Percentiles rank a stretch among this genome's conserved stretches.
These are phyloP conservation scores for Spea bombifrons DNA, from an alignment of 2,113 vertebrate genomes.

Conservation along the genomic window DNA sequence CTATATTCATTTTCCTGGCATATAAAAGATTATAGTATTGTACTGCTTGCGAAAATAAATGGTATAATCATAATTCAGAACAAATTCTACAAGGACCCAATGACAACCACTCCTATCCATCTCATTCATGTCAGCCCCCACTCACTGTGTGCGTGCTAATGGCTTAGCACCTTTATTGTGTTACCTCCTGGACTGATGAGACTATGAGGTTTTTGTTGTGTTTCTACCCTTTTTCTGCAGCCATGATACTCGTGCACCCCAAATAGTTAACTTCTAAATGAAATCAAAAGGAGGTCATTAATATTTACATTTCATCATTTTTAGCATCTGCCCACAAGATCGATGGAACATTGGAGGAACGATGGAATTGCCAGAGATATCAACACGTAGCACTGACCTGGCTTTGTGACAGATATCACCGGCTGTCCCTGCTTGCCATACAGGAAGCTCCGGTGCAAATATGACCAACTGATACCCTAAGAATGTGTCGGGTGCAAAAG, in stretches of 20 bases:
- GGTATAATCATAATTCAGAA: neutral
- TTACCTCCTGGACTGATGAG: constrained; percentile 19
- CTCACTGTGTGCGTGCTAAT: constrained; percentile 23
- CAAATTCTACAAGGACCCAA: neutral
- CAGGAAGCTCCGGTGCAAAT: constrained; percentile 30
- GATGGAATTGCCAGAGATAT: neutral
- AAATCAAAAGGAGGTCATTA: neutral
- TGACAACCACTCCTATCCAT: neutral
- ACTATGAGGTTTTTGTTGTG: constrained; percentile 23
- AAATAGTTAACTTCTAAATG: neutral
- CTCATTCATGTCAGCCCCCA: neutral
- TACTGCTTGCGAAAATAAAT: neutral
- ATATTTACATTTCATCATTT: neutral
- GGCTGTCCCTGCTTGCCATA: constrained; percentile 33
- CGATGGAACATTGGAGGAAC: neutral
- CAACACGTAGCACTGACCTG: neutral
- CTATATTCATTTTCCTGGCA: too few relatives aligned
- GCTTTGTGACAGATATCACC: constrained; percentile 32
- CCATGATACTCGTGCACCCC: neutral
- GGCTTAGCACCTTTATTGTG: constrained; percentile 15
- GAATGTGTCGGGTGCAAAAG: constrained; percentile 24
- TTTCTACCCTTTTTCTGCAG: neutral
- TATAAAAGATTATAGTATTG: too few relatives aligned
- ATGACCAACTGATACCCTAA: constrained; percentile 37
- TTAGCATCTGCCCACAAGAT: neutral